phyloP scores from a whole-genome alignment of 2,797 vertebrate species.

The Peromyscus eremicus region DNA sequence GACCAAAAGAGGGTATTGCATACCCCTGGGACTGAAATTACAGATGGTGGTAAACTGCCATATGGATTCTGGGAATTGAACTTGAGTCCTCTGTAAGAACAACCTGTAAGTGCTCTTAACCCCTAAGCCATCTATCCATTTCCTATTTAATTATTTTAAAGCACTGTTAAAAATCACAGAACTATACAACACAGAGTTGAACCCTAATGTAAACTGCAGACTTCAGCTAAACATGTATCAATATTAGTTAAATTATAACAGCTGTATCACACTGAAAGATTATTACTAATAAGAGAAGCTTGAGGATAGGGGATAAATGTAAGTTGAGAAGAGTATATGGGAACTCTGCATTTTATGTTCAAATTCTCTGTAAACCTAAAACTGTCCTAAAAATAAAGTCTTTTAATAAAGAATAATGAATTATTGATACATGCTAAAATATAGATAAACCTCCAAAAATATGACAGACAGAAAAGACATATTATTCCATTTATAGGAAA shows the following conservation, averaged over 20 bases:
- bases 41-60: not conserved
- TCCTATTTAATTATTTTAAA: not conserved
- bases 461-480: conserved; percentile 43
- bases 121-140: not conserved
- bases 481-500: conserved; percentile 36
- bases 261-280: not conserved
- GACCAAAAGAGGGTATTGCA: not conserved
- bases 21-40: not conserved
- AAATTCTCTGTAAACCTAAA: conserved; percentile 59
- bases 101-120: not conserved
- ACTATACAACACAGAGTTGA: conserved; percentile 1
- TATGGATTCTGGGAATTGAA: not conserved
- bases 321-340: not conserved
- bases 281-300: conserved; percentile 19
- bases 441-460: conserved; percentile 60
- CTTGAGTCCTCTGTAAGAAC: not conserved
- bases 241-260: conserved; percentile 12
- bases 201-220: not conserved
- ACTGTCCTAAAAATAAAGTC: conserved; percentile 23
- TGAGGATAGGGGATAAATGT: not conserved
- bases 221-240: conserved; percentile 12
- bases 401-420: conserved; percentile 61
- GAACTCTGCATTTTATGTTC: conserved; percentile 18
- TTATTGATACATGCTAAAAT: conserved; percentile 62
- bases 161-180: not conserved